A percentile compares a stretch with the other conserved stretches of the same genome.
Evolutionary conservation across 2,797 vertebrate species (phyloP).

Genomic region (Sebastes iracundus): DNA sequence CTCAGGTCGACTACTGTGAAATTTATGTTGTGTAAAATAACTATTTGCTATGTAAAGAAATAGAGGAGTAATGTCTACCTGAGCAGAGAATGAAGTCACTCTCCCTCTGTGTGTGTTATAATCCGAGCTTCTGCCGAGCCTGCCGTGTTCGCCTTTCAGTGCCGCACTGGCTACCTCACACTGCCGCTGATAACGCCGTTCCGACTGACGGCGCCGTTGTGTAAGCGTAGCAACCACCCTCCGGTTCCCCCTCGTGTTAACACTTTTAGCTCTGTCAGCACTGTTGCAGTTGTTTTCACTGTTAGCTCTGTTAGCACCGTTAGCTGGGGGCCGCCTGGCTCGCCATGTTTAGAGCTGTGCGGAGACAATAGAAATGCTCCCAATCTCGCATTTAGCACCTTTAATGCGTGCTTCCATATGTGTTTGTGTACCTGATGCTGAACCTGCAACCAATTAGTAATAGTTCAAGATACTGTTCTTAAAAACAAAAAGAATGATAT

Average conservation of each 20-base stretch:
- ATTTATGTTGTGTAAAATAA: not conserved
- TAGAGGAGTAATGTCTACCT: too few relatives aligned
- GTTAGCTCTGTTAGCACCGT: not conserved
- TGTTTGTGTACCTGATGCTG: not conserved
- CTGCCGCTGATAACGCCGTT: not conserved
- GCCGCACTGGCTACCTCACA: too few relatives aligned
- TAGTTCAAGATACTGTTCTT: not conserved
- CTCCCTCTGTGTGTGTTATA: not conserved
- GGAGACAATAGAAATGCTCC: too few relatives aligned
- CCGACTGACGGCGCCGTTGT: accelerated
- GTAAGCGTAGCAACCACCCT: not conserved
- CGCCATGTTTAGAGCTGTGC: not conserved
- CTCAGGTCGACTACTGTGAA: not conserved
- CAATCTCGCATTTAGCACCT: not conserved
- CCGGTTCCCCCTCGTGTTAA: too few relatives aligned
- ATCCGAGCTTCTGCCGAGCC: too few relatives aligned
- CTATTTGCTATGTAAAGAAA: too few relatives aligned
- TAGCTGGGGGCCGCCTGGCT: not conserved
- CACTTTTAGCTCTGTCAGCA: not conserved
- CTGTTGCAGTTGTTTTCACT: not conserved
- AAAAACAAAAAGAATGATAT: not conserved
- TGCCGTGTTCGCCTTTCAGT: accelerated
- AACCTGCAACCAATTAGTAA: not conserved
- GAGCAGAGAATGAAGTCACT: too few relatives aligned
- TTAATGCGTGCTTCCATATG: not conserved